Evolutionary conservation across 2,888 invertebrate genomes (phyloP).

Genomic region (Deroplatys truncata): DNA sequence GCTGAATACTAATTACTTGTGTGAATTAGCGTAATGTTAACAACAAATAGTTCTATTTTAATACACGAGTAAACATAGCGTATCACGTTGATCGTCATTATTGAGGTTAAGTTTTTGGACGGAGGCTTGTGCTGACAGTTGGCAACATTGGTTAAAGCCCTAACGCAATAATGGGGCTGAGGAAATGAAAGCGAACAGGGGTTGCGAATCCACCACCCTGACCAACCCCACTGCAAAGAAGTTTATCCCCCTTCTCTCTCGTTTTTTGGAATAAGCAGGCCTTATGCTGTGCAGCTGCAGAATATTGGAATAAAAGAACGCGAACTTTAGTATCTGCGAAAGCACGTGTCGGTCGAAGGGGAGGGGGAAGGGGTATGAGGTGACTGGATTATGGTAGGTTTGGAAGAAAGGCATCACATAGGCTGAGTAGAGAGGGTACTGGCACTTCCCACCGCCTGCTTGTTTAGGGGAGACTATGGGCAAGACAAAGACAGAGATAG

Average conservation of each 20-base stretch:
- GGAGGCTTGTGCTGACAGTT: background rate
- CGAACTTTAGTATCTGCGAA: conserved; percentile 10
- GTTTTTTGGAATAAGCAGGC: background rate
- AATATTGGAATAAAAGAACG: background rate
- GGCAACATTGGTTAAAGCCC: background rate
- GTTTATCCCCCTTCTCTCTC: background rate
- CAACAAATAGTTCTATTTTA: too few species aligned
- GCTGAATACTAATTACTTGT: too few species aligned
- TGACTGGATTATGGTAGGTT: background rate
- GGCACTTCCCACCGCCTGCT: background rate
- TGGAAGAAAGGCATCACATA: background rate
- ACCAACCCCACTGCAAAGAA: background rate
- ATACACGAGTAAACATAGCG: too few species aligned
- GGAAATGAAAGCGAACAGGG: background rate
- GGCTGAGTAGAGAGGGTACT: background rate
- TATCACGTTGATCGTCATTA: too few species aligned
- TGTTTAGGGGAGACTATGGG: background rate
- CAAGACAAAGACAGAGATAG: background rate
- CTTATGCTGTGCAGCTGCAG: background rate
- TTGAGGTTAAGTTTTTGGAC: too few species aligned
- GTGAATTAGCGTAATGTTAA: too few species aligned
- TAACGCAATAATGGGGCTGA: background rate
- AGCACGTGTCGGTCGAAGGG: background rate
- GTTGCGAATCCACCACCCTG: background rate
- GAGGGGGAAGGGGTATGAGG: background rate